Percentiles rank a stretch among this genome's conserved stretches.
phyloP scores from a whole-genome alignment of 2,888 invertebrate genomes.

The Papilio demoleus region DNA sequence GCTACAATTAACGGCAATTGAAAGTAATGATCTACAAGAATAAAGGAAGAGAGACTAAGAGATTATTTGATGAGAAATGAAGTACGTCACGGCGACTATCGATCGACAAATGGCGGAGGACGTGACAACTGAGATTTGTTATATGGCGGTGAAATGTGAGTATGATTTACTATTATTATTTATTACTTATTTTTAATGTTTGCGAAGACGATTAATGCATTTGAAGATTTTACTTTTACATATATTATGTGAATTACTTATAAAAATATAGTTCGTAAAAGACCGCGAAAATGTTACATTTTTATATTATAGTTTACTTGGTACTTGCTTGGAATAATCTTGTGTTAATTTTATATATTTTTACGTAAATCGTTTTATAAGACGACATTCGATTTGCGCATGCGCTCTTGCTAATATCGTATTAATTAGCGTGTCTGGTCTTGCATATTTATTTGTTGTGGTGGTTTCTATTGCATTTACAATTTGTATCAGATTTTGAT shows the following conservation, averaged over 20 bases:
- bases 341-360: neutral
- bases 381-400: neutral
- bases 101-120: constrained; percentile 2
- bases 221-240: neutral
- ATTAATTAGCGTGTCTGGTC: neutral
- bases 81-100: neutral
- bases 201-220: neutral
- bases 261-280: neutral
- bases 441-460: neutral
- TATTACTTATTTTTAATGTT: neutral
- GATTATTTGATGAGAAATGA: constrained; percentile 1
- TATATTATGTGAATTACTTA: neutral
- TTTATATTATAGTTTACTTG: neutral
- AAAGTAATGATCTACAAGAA: neutral
- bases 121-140: neutral
- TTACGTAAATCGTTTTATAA: neutral
- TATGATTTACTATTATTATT: neutral
- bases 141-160: neutral
- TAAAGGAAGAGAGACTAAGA: neutral
- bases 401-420: neutral
- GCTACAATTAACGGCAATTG: neutral
- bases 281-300: neutral
- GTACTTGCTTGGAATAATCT: neutral
- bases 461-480: neutral
- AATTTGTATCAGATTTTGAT: no score